Evolutionary conservation across 2,113 vertebrate genomes (phyloP).

Genomic region (Helogale parvula): DNA sequence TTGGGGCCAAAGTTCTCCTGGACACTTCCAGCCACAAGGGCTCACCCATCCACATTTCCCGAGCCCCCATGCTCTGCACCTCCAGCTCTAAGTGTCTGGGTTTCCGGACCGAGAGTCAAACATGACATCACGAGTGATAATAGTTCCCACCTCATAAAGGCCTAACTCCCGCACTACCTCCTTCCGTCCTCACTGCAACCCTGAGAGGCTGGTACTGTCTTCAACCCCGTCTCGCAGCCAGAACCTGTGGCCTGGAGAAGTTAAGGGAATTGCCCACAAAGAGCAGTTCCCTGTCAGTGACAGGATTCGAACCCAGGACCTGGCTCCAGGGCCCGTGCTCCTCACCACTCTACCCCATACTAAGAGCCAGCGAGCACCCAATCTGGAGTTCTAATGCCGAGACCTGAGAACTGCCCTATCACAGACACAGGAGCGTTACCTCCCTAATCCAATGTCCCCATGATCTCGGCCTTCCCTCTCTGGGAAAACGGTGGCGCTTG

Average conservation of each 20-base stretch:
- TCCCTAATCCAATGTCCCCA: not conserved
- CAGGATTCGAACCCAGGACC: not conserved
- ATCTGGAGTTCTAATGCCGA: too few species aligned
- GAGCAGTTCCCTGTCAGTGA: not conserved
- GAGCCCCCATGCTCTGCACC: rapidly evolving
- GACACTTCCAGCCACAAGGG: rapidly evolving
- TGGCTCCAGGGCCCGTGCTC: not conserved
- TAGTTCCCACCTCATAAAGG: not conserved
- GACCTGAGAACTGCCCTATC: not conserved
- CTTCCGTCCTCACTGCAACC: rapidly evolving
- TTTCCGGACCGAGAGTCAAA: not conserved
- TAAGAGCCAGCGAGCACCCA: rapidly evolving
- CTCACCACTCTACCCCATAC: not conserved
- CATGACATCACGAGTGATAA: rapidly evolving
- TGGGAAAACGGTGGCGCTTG: not conserved
- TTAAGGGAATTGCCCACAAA: not conserved
- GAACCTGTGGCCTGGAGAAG: not conserved
- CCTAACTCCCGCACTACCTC: rapidly evolving
- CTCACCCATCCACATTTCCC: rapidly evolving
- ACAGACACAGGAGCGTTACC: not conserved
- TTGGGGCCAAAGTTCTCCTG: not conserved
- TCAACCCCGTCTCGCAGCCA: not conserved
- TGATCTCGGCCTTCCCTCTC: not conserved
- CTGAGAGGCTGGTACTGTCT: not conserved
- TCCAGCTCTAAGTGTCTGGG: not conserved